Conservation (phyloP, 2,888 invertebrate species). For the Adelognathus sp. region DNA sequence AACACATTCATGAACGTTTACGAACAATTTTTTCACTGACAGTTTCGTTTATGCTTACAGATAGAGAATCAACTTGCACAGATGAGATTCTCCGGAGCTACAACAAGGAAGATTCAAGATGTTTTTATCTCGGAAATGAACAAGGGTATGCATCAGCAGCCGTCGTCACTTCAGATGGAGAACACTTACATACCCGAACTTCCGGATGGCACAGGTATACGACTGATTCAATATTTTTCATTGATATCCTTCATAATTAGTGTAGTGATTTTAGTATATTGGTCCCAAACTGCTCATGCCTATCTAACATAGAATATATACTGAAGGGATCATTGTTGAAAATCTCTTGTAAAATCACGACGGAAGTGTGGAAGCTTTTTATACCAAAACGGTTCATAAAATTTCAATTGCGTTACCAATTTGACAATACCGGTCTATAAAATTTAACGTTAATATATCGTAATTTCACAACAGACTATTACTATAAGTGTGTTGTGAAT, state of each 20-base stretch:
- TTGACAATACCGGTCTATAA: no score
- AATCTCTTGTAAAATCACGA: no score
- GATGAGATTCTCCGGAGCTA: constrained; percentile 80
- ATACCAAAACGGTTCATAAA: no score
- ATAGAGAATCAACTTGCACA: constrained; percentile 71
- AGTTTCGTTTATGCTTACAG: constrained; percentile 61
- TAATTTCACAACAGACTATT: no score
- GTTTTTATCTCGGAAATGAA: constrained; percentile 86
- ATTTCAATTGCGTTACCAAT: no score
- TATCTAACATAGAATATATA: no score
- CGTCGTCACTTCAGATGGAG: constrained; percentile 89
- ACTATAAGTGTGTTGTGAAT: no score
- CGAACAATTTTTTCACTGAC: not conserved
- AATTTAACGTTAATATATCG: no score
- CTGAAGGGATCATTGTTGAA: not conserved
- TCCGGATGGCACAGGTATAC: constrained; percentile 86
- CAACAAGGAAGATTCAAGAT: constrained; percentile 82
- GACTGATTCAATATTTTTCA: not conserved
- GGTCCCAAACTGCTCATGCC: no score
- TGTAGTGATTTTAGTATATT: no score
- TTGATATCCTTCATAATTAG: not conserved
- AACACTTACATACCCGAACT: constrained; percentile 90
- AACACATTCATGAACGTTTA: not conserved
- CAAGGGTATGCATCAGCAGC: constrained; percentile 84
- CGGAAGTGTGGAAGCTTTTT: no score